Conservation (phyloP, 2,113 vertebrate species). For the Nycticryphes semicollaris region DNA sequence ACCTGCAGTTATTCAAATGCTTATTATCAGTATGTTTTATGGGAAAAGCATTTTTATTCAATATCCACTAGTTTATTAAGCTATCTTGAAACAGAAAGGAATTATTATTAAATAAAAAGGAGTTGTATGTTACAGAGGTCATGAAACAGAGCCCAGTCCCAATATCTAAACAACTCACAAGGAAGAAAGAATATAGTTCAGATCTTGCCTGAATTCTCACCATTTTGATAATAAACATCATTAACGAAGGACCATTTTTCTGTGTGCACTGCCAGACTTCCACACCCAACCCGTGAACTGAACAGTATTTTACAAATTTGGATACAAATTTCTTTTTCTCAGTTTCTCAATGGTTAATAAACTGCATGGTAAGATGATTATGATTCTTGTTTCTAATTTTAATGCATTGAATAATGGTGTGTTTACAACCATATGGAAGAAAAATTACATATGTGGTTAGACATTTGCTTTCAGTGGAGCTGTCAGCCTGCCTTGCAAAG, state of each 20-base stretch:
- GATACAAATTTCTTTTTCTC: neutral
- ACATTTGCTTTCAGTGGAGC: constrained; percentile 4
- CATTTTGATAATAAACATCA: neutral
- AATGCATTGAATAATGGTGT: neutral
- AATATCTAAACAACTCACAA: neutral
- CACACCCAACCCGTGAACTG: neutral
- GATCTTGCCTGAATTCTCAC: neutral
- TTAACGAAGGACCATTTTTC: neutral
- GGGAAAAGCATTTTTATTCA: neutral
- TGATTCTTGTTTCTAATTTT: neutral
- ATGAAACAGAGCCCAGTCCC: neutral
- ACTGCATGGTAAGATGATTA: neutral
- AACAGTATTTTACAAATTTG: neutral
- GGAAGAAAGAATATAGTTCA: neutral
- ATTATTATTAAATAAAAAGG: neutral
- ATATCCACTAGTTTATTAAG: neutral
- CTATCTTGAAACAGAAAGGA: neutral
- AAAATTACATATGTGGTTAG: constrained; percentile 32
- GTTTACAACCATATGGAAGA: constrained; percentile 45
- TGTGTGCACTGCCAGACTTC: neutral
- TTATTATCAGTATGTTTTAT: neutral
- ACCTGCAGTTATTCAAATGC: neutral
- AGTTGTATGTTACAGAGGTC: neutral
- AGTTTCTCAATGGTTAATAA: neutral
- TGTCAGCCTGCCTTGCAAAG: constrained; percentile 42